Conservation (phyloP, 2,888 invertebrate genomes). For the Anodontia alba region DNA sequence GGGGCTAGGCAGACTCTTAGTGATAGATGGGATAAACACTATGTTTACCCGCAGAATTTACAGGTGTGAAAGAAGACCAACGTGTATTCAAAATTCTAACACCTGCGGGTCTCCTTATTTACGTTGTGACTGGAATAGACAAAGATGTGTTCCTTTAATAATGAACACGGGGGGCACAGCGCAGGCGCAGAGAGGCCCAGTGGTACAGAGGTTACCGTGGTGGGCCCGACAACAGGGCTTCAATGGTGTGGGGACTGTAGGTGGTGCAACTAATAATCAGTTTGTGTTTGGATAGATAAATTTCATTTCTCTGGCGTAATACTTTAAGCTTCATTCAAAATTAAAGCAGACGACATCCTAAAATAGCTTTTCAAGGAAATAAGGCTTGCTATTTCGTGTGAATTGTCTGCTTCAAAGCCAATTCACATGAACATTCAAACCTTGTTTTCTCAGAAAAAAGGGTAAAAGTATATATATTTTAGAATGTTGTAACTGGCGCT, state of each 20-base stretch:
- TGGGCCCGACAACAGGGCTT: conserved; percentile 51
- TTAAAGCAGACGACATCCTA: no score
- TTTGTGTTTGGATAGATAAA: conserved; percentile 49
- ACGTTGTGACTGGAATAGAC: conserved; percentile 69
- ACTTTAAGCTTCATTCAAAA: no score
- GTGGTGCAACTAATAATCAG: conserved; percentile 21
- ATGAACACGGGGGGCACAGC: conserved; percentile 54
- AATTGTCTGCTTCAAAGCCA: no score
- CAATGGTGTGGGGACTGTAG: not conserved
- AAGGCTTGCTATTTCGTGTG: no score
- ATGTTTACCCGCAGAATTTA: conserved; percentile 70
- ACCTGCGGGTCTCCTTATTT: conserved; percentile 71
- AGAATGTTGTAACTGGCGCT: no score
- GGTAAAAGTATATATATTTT: not conserved
- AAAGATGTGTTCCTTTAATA: conserved; percentile 70
- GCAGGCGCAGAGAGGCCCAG: conserved; percentile 22
- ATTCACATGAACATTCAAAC: no score
- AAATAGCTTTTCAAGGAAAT: no score
- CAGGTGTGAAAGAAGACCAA: conserved; percentile 61
- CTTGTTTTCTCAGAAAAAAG: no score
- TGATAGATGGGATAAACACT: conserved; percentile 71
- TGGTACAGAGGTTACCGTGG: conserved; percentile 58
- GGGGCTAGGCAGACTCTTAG: conserved; percentile 73
- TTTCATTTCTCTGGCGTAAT: not conserved
- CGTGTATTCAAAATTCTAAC: conserved; percentile 64